Evolutionary conservation across 2,113 vertebrate species (phyloP).

Genomic region (Phrynocephalus versicolor): DNA sequence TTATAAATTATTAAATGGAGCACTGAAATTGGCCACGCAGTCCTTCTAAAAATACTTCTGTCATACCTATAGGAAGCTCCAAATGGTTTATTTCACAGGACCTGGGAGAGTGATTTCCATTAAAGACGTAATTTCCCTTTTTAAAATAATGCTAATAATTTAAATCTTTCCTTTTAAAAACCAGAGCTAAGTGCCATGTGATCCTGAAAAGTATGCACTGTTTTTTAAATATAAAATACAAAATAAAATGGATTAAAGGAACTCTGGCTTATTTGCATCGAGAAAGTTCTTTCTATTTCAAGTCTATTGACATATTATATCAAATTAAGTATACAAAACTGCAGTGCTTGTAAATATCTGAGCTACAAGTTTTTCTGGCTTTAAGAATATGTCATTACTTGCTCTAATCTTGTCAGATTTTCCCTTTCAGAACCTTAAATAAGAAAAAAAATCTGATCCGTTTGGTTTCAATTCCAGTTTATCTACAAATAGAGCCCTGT

Average conservation of each 20-base stretch:
- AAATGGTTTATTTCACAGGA: conserved; percentile 56
- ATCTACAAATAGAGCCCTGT: too few species aligned
- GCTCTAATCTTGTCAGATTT: background rate
- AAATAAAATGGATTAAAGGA: background rate
- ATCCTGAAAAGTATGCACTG: conserved; percentile 14
- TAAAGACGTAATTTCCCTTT: conserved; percentile 64
- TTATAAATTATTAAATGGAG: conserved; percentile 61
- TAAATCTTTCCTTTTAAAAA: conserved; percentile 50
- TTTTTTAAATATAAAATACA: background rate
- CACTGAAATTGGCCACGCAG: conserved; percentile 38
- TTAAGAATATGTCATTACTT: background rate
- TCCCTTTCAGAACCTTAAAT: background rate
- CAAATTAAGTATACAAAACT: background rate
- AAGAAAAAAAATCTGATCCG: background rate
- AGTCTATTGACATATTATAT: background rate
- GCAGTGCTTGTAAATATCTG: background rate
- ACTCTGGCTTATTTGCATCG: background rate
- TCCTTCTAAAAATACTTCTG: conserved; percentile 62
- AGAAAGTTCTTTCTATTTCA: background rate
- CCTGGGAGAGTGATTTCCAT: conserved; percentile 59
- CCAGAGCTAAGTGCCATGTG: conserved; percentile 32
- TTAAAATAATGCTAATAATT: conserved; percentile 33
- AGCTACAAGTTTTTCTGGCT: background rate
- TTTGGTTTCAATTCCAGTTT: background rate
- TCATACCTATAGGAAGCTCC: conserved; percentile 49